These are phyloP conservation scores for Meta bourneti DNA, from an alignment of 2,888 invertebrate genomes.

Conservation along the genomic window DNA sequence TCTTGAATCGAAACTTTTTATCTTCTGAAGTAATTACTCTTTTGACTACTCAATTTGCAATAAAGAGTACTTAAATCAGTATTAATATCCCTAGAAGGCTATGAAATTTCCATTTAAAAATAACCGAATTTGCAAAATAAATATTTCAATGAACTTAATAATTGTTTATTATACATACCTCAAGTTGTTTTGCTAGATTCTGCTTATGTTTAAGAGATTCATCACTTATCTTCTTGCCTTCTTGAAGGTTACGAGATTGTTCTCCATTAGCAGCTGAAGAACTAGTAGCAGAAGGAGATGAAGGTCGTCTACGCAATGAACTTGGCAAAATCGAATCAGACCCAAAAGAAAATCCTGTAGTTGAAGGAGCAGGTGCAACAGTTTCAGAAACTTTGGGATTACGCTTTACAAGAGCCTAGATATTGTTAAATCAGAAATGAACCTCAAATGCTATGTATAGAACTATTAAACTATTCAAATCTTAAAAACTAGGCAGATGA, in stretches of 20 bases:
- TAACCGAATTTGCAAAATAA: neutral
- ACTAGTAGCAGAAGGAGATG: constrained; percentile 81
- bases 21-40: too few relatives aligned
- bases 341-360: constrained; percentile 81
- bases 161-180: constrained; percentile 77
- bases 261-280: constrained; percentile 45
- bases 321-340: constrained; percentile 84
- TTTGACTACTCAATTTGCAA: neutral
- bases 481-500: too few relatives aligned
- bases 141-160: neutral
- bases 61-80: neutral
- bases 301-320: constrained; percentile 85
- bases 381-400: constrained; percentile 83
- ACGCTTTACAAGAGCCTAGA: constrained; percentile 84
- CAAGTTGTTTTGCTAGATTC: constrained; percentile 84
- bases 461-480: too few relatives aligned
- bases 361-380: constrained; percentile 77
- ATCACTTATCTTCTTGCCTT: constrained; percentile 79
- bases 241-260: constrained; percentile 75
- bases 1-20: too few relatives aligned
- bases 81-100: neutral
- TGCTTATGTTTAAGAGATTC: constrained; percentile 82
- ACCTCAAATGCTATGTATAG: neutral
- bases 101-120: too few relatives aligned
- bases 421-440: neutral